Evolutionary conservation across 64 coral and sea anemone species (phyloP).

Genomic region (Platygyra sinensis): DNA sequence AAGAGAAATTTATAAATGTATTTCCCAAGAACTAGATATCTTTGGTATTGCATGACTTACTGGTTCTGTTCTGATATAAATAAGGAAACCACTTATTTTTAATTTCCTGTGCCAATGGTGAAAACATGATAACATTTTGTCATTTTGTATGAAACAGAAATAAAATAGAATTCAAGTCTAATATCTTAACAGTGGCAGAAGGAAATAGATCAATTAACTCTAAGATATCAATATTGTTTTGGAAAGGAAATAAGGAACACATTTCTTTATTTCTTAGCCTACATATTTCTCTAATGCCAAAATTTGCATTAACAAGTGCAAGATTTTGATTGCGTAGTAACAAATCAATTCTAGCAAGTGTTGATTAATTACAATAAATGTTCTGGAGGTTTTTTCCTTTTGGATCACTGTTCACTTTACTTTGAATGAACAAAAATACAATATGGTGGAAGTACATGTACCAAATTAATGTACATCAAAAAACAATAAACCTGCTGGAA

Average conservation of each 20-base stretch:
- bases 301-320: slow-evolving; percentile 21
- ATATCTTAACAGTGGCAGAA: background rate
- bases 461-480: background rate
- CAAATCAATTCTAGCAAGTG: background rate
- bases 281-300: background rate
- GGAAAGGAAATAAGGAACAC: background rate
- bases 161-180: background rate
- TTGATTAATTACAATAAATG: slow-evolving; percentile 6
- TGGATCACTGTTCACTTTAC: background rate
- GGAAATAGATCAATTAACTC: background rate
- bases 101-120: slow-evolving; percentile 35
- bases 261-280: background rate
- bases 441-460: background rate
- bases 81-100: slow-evolving; percentile 49
- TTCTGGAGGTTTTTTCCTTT: background rate
- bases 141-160: background rate
- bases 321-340: background rate
- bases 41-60: slow-evolving; percentile 39
- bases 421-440: too few species aligned
- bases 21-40: background rate
- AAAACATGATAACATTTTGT: slow-evolving; percentile 15
- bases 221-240: background rate
- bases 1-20: background rate
- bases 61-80: background rate
- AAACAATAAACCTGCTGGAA: too few species aligned